Percentiles rank a stretch among this genome's conserved stretches.
These are phyloP conservation scores for Pluvialis apricaria DNA, from an alignment of 2,113 vertebrate genomes.

Conservation along the genomic window DNA sequence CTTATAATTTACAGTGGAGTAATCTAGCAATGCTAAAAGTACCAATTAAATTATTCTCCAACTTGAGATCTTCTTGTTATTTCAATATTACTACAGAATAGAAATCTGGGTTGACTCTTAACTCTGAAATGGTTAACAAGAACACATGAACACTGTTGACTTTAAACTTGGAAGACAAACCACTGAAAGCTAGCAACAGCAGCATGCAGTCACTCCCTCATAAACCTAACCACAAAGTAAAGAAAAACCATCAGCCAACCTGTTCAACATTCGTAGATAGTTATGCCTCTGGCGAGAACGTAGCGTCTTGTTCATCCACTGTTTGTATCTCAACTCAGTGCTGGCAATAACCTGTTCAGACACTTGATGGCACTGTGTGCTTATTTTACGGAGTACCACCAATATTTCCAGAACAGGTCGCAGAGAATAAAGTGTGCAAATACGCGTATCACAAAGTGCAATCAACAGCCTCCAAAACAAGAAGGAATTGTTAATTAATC, in stretches of 20 bases:
- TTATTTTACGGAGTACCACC: slow-evolving; percentile 63
- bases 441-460: not conserved
- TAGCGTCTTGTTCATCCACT: slow-evolving; percentile 66
- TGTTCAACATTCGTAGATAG: slow-evolving; percentile 67
- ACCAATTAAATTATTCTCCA: not conserved
- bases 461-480: slow-evolving; percentile 47
- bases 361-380: slow-evolving; percentile 48
- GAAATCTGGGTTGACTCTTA: not conserved
- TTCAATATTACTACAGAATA: not conserved
- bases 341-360: slow-evolving; percentile 62
- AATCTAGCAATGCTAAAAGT: not conserved
- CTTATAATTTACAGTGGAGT: not conserved
- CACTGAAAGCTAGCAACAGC: not conserved
- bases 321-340: slow-evolving; percentile 17
- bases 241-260: slow-evolving; percentile 40
- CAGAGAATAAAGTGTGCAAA: slow-evolving; percentile 69
- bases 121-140: not conserved
- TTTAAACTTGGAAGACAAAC: not conserved
- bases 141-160: not conserved
- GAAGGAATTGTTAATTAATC: not conserved
- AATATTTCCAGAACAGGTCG: slow-evolving; percentile 62
- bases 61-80: not conserved
- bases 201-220: not conserved
- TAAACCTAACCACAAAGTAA: not conserved
- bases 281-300: slow-evolving; percentile 77